phyloP scores from a whole-genome alignment of 2,113 vertebrate genomes.

The Sceloporus tristichus region DNA sequence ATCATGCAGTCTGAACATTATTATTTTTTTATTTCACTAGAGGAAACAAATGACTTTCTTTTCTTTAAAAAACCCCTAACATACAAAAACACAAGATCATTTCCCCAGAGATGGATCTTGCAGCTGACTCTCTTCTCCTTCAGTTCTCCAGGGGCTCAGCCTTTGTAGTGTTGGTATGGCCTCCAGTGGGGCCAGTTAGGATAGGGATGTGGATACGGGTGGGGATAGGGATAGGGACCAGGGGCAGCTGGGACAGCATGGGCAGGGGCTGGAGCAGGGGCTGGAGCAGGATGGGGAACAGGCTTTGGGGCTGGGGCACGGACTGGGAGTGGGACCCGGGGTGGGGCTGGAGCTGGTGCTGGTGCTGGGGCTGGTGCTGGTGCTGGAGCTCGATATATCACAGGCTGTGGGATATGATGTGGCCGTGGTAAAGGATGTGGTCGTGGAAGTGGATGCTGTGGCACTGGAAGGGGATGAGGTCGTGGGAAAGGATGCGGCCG shows the following conservation, averaged over 20 bases:
- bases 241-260: too few relatives aligned
- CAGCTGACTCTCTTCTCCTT: not conserved
- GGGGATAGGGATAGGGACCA: not conserved
- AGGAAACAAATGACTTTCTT: not conserved
- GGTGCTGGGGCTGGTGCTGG: too few relatives aligned
- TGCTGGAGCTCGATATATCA: too few relatives aligned
- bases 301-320: too few relatives aligned
- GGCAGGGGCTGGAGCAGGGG: not conserved
- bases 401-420: too few relatives aligned
- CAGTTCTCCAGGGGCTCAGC: not conserved
- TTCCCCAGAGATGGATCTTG: not conserved
- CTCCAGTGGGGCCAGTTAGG: not conserved
- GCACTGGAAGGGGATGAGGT: not conserved
- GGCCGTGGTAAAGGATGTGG: too few relatives aligned
- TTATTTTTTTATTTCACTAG: not conserved
- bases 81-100: too few relatives aligned
- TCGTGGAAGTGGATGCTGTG: too few relatives aligned
- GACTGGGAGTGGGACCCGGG: not conserved
- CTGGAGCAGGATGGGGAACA: not conserved
- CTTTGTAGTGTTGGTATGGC: not conserved
- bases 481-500: too few relatives aligned
- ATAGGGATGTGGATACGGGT: not conserved
- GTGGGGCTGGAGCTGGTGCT: not conserved
- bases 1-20: not conserved
- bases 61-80: not conserved